Conservation (phyloP, 2,113 vertebrate species). For the Bos indicus region DNA sequence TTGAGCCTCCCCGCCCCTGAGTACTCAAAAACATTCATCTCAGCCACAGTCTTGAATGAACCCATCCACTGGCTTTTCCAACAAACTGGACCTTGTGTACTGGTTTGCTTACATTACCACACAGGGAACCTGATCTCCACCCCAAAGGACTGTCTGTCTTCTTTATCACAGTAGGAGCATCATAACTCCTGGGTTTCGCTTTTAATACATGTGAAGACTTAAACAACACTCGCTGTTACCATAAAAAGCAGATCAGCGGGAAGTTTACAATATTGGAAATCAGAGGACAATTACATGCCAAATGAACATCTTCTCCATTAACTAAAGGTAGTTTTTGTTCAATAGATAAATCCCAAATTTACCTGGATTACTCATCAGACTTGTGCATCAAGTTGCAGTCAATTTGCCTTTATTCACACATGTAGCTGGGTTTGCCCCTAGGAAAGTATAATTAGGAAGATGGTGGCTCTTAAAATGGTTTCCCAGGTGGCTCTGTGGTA, state of each 20-base stretch:
- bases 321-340: not conserved
- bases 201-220: not conserved
- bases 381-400: rapidly evolving
- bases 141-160: not conserved
- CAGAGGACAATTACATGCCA: not conserved
- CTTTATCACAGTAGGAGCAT: not conserved
- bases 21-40: no score
- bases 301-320: not conserved
- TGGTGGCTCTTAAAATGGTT: rapidly evolving
- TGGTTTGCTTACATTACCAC: not conserved
- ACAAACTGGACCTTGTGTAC: no score
- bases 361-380: not conserved
- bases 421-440: not conserved
- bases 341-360: no score
- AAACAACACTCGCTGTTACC: not conserved
- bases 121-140: no score
- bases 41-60: rapidly evolving
- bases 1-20: not conserved
- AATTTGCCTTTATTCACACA: not conserved
- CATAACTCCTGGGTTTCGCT: no score
- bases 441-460: not conserved
- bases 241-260: not conserved
- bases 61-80: rapidly evolving
- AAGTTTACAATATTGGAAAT: not conserved
- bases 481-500: not conserved